Evolutionary conservation across 2,113 vertebrate genomes (phyloP), one percentile per base, ranked within the genome.

Genomic region (Pteruthius melanotis): DNA sequence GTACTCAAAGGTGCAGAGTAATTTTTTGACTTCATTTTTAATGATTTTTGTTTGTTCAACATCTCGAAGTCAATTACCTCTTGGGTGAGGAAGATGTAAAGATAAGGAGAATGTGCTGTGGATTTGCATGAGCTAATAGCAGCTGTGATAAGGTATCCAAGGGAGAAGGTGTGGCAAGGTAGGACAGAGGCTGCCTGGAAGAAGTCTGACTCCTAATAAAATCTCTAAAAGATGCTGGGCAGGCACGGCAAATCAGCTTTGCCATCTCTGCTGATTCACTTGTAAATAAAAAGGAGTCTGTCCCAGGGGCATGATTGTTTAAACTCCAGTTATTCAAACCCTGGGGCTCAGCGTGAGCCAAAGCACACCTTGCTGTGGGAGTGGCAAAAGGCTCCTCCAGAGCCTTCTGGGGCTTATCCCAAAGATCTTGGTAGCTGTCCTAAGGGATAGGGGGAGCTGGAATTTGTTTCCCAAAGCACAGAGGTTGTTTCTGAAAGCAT

Each of bases 321-420:
- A 39, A 61, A 57, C 14, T 60, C 12, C 1, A 1, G 35, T 45
- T 68, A 89, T 35, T 45, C 78, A 31, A 28, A 13, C 22, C 10
- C 2, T 0, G 2, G 24, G 30, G 50, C 76, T 90, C 40, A 61
- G n/a, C 1, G 1, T 22, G 65, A 39, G 39, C 4, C 16, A 8
- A 2, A 3, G 40, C 11, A 20, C 23, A 39, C 23, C 27, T 63
- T 64, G 61, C 27, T 56, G 7, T 15, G 5, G 7, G 50, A 65
- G n/a, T 28, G 28, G 30, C 42, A 75, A 20, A 53, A 63, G 1
- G 8, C 24, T 83, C 31, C 31, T 81, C 57, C 66, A 50, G 31
- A 95, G 20, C 28, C 42, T 45, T 72, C 13, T 4, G 15, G 33
- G 28, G 18, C 37, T 81, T 44, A 21, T 57, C 57, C 68, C 4